Evolutionary conservation across 2,113 vertebrate species (phyloP).

Genomic region (Vidua chalybeata): DNA sequence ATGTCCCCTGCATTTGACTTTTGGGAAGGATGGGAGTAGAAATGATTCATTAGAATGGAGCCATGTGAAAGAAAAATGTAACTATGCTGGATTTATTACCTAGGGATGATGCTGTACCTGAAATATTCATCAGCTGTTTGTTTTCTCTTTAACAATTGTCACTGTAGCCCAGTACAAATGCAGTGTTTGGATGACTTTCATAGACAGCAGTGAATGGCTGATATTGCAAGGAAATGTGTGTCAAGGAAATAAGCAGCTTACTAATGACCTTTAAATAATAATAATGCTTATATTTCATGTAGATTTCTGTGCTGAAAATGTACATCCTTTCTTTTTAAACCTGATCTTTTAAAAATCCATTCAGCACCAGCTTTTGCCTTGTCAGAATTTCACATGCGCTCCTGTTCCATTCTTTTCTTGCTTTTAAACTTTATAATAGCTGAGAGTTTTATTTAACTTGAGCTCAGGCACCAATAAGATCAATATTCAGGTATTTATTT

Average conservation of each 20-base stretch:
- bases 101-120: background rate
- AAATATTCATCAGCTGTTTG: background rate
- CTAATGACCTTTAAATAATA: background rate
- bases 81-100: background rate
- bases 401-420: background rate
- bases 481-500: background rate
- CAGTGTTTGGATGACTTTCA: background rate
- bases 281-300: background rate
- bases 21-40: background rate
- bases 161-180: background rate
- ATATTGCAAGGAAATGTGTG: background rate
- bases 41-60: background rate
- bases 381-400: background rate
- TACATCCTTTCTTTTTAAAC: background rate
- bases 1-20: background rate
- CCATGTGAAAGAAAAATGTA: background rate
- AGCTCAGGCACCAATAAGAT: background rate
- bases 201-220: background rate
- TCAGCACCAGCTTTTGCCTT: background rate
- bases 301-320: background rate
- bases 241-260: background rate
- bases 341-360: background rate
- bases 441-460: background rate
- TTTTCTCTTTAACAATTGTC: background rate
- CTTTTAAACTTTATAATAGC: background rate